Evolutionary conservation across 2,888 invertebrate species (phyloP), one percentile per base, ranked within the genome.

Genomic region (Cheilosia pagana): DNA sequence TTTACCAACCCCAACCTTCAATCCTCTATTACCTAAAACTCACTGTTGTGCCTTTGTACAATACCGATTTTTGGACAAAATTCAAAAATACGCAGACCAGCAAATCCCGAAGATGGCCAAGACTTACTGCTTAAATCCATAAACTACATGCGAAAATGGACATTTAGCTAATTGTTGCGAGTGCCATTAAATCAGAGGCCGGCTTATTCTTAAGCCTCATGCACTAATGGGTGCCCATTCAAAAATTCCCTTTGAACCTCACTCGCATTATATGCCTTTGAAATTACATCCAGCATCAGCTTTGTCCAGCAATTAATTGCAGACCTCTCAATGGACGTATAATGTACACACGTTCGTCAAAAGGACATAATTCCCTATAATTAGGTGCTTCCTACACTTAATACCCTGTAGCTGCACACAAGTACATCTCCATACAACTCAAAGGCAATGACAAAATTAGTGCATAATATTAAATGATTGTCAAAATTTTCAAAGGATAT

Each of bases 211-310:
- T 28, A 7, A 28, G 28, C 8, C 28, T 0, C 28, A 28, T 2
- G 7, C 35, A 45, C 45, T 48, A 65, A 60, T 23, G 21, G 55
- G 12, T 5, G 41, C 45, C 28, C 63, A 59, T 59, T 48, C 21
- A 45, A 59, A 81, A 68, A 62, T 68, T 75, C 81, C n/a, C 62
- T 81, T 68, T 81, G 67, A 81, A 48, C 62, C 55, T 48, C 31
- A 50, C 48, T 68, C 67, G 60, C 31, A 50, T 60, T 74, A n/a
- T 74, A n/a, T 53, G n/a, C 28, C 50, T 55, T 53, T 39, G 60
- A 62, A 68, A 74, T 55, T 45, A 39, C 59, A 68, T 81, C 62
- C 68, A 63, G 25, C 55, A 35, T 68, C 68, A 63, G 43, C 55
- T 50, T 70, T 70, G 57, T 57, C 68, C 74, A 50, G 39, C 67